Percentiles rank a stretch among this genome's conserved stretches.
These are phyloP conservation scores for Petaurus breviceps DNA, from an alignment of 2,113 vertebrate species.

Conservation along the genomic window DNA sequence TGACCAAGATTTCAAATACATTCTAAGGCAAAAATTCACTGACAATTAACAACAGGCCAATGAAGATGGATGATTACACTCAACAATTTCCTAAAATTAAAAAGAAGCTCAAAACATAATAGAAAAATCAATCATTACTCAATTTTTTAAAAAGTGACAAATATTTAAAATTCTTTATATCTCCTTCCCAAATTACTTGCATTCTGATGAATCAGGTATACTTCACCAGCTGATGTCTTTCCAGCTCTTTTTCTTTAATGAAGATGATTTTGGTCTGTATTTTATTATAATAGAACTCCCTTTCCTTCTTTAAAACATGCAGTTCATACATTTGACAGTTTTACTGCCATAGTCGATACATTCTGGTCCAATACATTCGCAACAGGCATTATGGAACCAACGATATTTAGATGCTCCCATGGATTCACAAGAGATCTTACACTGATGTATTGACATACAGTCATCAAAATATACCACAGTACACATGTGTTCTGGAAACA, in stretches of 20 bases:
- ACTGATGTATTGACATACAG: conserved; percentile 98
- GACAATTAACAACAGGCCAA: conserved; percentile 41
- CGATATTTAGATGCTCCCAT: conserved; percentile 99
- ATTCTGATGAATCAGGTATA: conserved; percentile 61
- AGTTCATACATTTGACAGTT: conserved; percentile 97
- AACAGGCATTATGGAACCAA: conserved; percentile 99
- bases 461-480: conserved; percentile 99
- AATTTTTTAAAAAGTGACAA: conserved; percentile 22
- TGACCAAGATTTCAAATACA: not conserved
- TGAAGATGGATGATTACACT: conserved; percentile 47
- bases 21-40: conserved; percentile 57
- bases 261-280: conserved; percentile 70
- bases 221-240: conserved; percentile 31
- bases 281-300: not conserved
- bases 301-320: conserved; percentile 90
- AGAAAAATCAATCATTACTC: conserved; percentile 61
- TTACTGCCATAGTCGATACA: conserved; percentile 99
- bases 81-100: conserved; percentile 57
- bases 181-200: conserved; percentile 61
- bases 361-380: conserved; percentile 97
- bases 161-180: conserved; percentile 68
- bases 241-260: conserved; percentile 23
- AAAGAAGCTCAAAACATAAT: conserved; percentile 58
- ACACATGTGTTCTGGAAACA: conserved; percentile 92
- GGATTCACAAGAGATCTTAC: conserved; percentile 97